Conservation (phyloP, 2,888 invertebrate genomes). For the Ptilodon capucinus region DNA sequence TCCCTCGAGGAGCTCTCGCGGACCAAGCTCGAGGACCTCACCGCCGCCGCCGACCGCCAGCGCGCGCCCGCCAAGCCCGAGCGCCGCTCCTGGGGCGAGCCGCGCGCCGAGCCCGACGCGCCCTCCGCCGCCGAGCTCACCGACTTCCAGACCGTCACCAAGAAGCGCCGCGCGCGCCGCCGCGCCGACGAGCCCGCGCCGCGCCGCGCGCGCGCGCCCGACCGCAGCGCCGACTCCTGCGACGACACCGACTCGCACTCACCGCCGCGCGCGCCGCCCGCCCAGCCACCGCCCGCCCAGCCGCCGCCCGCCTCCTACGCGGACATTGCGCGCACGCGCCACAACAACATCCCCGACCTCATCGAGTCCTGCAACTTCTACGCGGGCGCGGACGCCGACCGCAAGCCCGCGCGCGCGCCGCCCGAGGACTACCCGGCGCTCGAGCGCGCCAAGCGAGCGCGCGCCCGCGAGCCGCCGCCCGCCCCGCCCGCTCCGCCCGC, state of each 20-base stretch:
- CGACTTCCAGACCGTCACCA: slow-evolving; percentile 92
- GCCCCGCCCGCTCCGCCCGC: slow-evolving; percentile 57
- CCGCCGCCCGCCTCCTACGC: slow-evolving; percentile 88
- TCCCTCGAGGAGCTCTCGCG: slow-evolving; percentile 92
- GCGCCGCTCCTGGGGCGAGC: slow-evolving; percentile 37
- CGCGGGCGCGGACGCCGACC: too few relatives aligned
- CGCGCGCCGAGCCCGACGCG: slow-evolving; percentile 38
- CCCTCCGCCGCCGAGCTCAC: slow-evolving; percentile 80
- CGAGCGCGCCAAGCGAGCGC: slow-evolving; percentile 32
- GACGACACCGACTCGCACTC: slow-evolving; percentile 88
- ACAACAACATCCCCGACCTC: slow-evolving; percentile 78
- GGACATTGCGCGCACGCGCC: slow-evolving; percentile 87
- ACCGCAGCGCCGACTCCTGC: slow-evolving; percentile 91
- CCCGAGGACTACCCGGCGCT: slow-evolving; percentile 41
- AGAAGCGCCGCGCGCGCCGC: slow-evolving; percentile 91
- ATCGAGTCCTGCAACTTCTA: slow-evolving; percentile 80
- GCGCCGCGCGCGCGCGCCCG: slow-evolving; percentile 61
- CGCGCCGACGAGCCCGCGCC: slow-evolving; percentile 75
- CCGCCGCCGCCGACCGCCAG: slow-evolving; percentile 54
- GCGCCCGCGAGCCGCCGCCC: slow-evolving; percentile 24
- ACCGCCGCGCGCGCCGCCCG: slow-evolving; percentile 88
- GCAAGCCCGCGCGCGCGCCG: slow-evolving; percentile 33
- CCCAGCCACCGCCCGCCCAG: slow-evolving; percentile 84
- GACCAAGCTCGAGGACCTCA: slow-evolving; percentile 88
- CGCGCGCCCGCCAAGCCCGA: slow-evolving; percentile 64